Evolutionary conservation across 2,888 invertebrate genomes (phyloP).

Genomic region (Dysmachus trigonus): DNA sequence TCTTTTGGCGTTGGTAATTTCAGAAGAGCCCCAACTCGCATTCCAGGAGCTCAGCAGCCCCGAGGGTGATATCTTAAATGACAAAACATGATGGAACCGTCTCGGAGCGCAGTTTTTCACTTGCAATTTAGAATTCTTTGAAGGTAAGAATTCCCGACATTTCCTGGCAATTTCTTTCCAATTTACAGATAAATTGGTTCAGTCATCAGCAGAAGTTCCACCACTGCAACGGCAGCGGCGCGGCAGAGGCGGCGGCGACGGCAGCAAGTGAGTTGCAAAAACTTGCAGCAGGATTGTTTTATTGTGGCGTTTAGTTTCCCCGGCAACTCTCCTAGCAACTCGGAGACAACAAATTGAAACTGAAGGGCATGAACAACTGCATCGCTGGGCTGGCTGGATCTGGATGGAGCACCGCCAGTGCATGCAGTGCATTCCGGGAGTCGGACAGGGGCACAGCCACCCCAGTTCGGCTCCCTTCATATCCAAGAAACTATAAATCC

Average conservation of each 20-base stretch:
- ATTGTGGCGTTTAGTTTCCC: constrained; percentile 6
- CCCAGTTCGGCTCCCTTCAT: neutral
- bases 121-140: constrained; percentile 4
- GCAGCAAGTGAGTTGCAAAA: constrained; percentile 14
- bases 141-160: constrained; percentile 31
- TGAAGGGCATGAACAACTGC: constrained; percentile 34
- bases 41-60: neutral
- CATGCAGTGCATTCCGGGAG: neutral
- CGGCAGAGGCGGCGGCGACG: neutral
- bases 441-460: neutral
- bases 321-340: neutral
- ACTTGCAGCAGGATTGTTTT: constrained; percentile 23
- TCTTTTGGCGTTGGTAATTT: neutral
- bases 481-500: constrained; percentile 14
- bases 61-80: neutral
- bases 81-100: neutral
- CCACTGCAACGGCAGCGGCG: neutral
- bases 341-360: constrained; percentile 34
- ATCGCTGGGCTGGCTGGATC: too few species aligned
- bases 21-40: neutral
- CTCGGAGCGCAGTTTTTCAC: neutral
- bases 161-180: constrained; percentile 25
- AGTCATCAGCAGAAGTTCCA: constrained; percentile 26
- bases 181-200: constrained; percentile 34
- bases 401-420: neutral